Evolutionary conservation across 1,140 invertebrate genomes (phyloP).

Genomic region (Cyrtorhinus lividipennis): DNA sequence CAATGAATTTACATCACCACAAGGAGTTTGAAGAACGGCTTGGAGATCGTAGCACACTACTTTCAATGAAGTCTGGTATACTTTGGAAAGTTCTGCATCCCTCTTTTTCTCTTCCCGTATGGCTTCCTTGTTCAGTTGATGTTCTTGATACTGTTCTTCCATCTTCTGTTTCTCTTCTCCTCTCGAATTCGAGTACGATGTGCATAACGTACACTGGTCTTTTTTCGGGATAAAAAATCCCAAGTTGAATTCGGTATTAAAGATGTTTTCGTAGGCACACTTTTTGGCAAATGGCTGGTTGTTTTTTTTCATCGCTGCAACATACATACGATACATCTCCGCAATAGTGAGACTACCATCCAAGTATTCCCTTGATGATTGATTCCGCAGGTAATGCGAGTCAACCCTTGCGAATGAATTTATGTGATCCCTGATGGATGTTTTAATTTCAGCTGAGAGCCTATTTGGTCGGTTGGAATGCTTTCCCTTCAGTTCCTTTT

Average conservation of each 20-base stretch:
- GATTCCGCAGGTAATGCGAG: not conserved
- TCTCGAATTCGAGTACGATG: not conserved
- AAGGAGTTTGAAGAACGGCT: slow-evolving; percentile 3
- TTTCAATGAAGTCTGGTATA: not conserved
- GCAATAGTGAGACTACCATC: not conserved
- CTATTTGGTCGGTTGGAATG: not conserved
- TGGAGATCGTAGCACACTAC: slow-evolving; percentile 3
- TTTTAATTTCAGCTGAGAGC: not conserved
- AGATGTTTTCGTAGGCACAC: not conserved
- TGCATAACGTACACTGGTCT: not conserved
- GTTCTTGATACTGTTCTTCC: not conserved
- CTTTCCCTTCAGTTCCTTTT: not conserved
- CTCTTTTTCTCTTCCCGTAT: not conserved
- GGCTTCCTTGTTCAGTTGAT: not conserved
- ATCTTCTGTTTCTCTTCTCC: not conserved
- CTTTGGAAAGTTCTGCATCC: not conserved
- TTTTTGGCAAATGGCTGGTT: not conserved
- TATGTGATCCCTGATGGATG: not conserved
- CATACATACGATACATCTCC: not conserved
- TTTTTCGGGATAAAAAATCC: not conserved
- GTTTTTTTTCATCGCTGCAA: not conserved
- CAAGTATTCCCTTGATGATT: not conserved
- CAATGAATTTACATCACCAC: not conserved
- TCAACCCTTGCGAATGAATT: not conserved
- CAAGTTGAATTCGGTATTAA: not conserved